Evolutionary conservation across 2,797 vertebrate species (phyloP).

Genomic region (Diglossa cyanea): DNA sequence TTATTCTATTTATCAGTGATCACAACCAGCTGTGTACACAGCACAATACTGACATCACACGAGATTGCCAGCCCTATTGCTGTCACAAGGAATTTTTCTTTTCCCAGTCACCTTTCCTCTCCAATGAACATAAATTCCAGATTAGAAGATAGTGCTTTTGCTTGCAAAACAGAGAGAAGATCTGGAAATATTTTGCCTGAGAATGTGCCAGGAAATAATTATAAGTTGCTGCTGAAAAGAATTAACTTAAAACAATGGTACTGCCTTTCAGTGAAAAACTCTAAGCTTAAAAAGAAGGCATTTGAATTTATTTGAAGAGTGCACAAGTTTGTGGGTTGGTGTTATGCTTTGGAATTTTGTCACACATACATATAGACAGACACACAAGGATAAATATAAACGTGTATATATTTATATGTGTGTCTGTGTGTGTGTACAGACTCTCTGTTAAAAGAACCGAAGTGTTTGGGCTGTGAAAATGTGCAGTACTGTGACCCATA

Average conservation of each 20-base stretch:
- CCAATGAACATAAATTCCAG: not conserved
- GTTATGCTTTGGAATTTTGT: not conserved
- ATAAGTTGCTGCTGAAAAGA: not conserved
- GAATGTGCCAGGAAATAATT: not conserved
- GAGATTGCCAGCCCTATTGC: not conserved
- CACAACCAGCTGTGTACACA: not conserved
- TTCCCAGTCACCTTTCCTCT: not conserved
- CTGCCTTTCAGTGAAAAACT: not conserved
- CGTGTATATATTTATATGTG: no score
- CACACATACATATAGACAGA: not conserved
- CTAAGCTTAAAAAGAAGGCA: not conserved
- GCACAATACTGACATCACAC: not conserved
- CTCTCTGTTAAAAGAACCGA: not conserved
- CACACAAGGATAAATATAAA: no score
- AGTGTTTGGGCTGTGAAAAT: not conserved
- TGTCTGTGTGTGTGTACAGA: not conserved
- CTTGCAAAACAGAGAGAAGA: not conserved
- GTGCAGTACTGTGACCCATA: not conserved
- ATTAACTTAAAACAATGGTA: not conserved
- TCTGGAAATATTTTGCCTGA: not conserved
- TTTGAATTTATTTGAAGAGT: not conserved
- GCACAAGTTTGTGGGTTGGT: not conserved
- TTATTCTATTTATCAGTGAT: not conserved
- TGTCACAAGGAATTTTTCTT: not conserved
- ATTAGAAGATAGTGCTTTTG: not conserved